Evolutionary conservation across 2,888 invertebrate genomes (phyloP).

Genomic region (Oeneis ivallda): DNA sequence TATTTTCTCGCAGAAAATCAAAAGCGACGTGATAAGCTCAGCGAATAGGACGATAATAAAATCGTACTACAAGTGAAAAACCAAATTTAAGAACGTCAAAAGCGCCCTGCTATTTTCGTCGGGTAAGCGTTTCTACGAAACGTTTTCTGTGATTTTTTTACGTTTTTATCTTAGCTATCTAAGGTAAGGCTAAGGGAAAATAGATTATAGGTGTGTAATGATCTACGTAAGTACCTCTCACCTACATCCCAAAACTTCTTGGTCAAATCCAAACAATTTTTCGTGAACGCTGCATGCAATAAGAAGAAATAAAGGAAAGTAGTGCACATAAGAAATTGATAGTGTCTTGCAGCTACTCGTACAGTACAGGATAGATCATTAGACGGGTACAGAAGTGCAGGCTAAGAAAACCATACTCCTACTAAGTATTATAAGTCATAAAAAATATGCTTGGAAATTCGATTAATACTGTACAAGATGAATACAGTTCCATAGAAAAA

Average conservation of each 20-base stretch:
- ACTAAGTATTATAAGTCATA: not conserved
- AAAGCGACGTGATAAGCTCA: too few species aligned
- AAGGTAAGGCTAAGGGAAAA: too few species aligned
- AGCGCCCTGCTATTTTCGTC: too few species aligned
- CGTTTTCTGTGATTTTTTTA: too few species aligned
- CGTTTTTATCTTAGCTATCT: too few species aligned
- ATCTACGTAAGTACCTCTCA: conserved; percentile 58
- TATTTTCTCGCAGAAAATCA: too few species aligned
- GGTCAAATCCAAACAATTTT: conserved; percentile 90
- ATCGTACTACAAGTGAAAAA: too few species aligned
- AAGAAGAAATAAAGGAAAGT: conserved; percentile 74
- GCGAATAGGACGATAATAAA: too few species aligned
- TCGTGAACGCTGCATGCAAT: conserved; percentile 91
- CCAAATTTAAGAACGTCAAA: too few species aligned
- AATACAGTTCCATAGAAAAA: too few species aligned
- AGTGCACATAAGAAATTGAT: conserved; percentile 65
- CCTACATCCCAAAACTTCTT: conserved; percentile 89
- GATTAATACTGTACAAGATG: too few species aligned
- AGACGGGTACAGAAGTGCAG: conserved; percentile 30
- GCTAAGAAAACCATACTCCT: conserved; percentile 10
- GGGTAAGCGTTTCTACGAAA: too few species aligned
- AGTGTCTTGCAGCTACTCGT: conserved; percentile 48
- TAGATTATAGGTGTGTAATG: not conserved
- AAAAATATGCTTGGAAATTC: not conserved
- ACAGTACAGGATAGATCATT: conserved; percentile 28